Evolutionary conservation across 2,113 vertebrate species (phyloP).

Genomic region (Dicrurus megarhynchus): DNA sequence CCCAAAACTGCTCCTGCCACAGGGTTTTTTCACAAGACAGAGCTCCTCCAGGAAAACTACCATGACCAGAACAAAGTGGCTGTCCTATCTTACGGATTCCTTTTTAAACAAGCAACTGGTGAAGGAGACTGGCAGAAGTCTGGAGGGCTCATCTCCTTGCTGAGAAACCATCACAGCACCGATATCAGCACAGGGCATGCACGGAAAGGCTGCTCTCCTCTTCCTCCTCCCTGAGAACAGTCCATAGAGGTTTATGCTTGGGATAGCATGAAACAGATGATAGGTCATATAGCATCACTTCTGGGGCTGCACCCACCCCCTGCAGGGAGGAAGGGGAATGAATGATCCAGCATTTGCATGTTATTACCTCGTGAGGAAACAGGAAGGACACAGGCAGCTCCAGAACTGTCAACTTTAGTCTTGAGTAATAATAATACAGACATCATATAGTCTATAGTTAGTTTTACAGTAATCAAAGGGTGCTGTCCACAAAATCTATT

Average conservation of each 20-base stretch:
- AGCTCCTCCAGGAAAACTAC: not conserved
- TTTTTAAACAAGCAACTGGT: not conserved
- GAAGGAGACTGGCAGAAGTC: not conserved
- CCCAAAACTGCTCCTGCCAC: not conserved
- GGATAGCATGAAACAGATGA: not conserved
- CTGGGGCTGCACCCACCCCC: not conserved
- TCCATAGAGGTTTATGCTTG: rapidly evolving
- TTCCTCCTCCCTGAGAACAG: not conserved
- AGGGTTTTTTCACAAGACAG: not conserved
- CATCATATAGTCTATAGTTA: not conserved
- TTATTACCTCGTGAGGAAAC: not conserved
- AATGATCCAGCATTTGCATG: not conserved
- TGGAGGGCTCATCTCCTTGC: rapidly evolving
- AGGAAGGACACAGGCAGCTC: not conserved
- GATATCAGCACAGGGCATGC: rapidly evolving
- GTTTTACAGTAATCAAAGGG: not conserved
- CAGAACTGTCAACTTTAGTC: not conserved
- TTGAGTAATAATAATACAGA: not conserved
- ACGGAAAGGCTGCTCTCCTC: not conserved
- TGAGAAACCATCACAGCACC: not conserved
- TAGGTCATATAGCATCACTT: not conserved
- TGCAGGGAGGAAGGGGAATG: not conserved
- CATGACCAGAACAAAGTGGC: not conserved
- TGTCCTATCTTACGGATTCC: not conserved
- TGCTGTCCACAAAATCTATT: not conserved